Conservation (phyloP, 2,888 invertebrate genomes). For the Eledone cirrhosa region DNA sequence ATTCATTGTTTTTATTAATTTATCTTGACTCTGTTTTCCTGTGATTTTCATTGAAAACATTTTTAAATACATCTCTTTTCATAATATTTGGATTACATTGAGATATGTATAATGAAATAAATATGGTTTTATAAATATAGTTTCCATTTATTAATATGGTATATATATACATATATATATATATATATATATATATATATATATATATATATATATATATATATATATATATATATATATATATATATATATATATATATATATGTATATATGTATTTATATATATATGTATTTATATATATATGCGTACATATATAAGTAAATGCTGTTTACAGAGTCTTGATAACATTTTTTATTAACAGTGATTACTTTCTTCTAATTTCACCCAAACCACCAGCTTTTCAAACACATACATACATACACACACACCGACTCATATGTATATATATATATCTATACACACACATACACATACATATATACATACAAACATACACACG, state of each 20-base stretch:
- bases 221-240: neutral
- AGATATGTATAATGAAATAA: too few relatives aligned
- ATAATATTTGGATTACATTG: too few relatives aligned
- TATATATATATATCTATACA: neutral
- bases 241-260: neutral
- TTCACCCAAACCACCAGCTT: neutral
- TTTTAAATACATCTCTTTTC: too few relatives aligned
- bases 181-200: constrained; percentile 1
- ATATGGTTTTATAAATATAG: too few relatives aligned
- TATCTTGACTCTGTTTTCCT: too few relatives aligned
- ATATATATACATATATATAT: too few relatives aligned
- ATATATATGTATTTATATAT: neutral
- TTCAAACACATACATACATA: neutral
- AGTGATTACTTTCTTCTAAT: neutral
- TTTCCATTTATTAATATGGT: too few relatives aligned
- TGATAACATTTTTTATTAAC: neutral
- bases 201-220: constrained; percentile 18
- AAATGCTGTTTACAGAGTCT: neutral
- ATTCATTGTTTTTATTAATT: too few relatives aligned
- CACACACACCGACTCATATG: neutral
- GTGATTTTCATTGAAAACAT: too few relatives aligned
- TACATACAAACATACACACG: neutral
- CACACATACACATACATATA: neutral
- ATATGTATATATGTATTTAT: neutral
- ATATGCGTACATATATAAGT: neutral